Base-by-base conservation (phyloP, 2,888 invertebrate genomes). In the Diplolepis rosae region DNA sequence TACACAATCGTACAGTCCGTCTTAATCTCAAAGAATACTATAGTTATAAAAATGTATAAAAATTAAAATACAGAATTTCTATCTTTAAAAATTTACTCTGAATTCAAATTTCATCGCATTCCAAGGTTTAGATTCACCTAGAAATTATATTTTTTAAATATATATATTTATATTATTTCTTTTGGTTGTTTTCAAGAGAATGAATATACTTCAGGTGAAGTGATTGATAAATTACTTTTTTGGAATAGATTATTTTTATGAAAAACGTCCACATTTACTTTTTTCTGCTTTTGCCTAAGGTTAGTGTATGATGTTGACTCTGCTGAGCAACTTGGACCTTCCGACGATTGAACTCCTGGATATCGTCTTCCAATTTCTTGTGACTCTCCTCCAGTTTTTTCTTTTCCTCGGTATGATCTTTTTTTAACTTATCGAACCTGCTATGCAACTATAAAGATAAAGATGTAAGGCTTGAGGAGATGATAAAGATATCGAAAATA, bases 321-420 rank as follows among this genome's bases (percentile, higher is more conserved):
- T 95, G 92, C 84, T 94, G 94, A 77, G 94, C 92, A 72, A 91
- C 90, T 80, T 93, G 93, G 24, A 91, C 89, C 90, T 97, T 97
- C 83, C 97, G 93, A 61, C 96, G 92, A 89, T 95, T 96, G 88
- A 98, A 96, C 89, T 97, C 96, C 71, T 95, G 91, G 74, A 97
- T 93, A 88, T 98, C 98, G 83, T 98, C 98, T 83, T 99, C 98
- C 15, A 98, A 91, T 85, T 96, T 95, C 89, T 97, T 97, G 77
- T 96, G 94, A 56, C 95, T 91, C 71, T 97, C 98, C 82, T 98
- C 98, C 1, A 98, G 91, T 79, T 96, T 96, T 84, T 96, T 96
- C 90, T 97, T 98, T 86, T 98, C 98, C 77, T 98, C 98, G 0
- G 96, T 95, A 88, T 98, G 98, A 83, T 98, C 97, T 78, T 96